Evolutionary conservation across 1,140 invertebrate species (phyloP).

Genomic region (Delia radicum): DNA sequence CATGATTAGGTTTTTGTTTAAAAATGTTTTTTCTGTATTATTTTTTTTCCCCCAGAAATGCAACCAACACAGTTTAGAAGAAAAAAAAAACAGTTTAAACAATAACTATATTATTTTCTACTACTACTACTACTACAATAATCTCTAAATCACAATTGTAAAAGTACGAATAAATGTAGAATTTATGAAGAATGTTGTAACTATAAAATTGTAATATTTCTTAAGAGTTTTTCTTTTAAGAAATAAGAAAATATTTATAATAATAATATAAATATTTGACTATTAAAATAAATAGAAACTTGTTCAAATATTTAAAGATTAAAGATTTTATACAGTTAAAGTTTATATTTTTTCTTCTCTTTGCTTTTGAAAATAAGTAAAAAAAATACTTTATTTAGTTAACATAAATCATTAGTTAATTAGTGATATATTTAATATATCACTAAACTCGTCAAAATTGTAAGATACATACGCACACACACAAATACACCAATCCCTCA

Average conservation of each 20-base stretch:
- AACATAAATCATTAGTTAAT: conserved; percentile 2
- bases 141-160: not conserved
- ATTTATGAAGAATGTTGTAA: not conserved
- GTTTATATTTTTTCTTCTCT: too few relatives aligned
- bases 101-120: not conserved
- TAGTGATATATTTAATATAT: not conserved
- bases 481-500: too few relatives aligned
- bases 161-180: not conserved
- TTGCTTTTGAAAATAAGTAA: too few relatives aligned
- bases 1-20: not conserved
- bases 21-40: not conserved
- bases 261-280: not conserved
- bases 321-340: too few relatives aligned
- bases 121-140: not conserved
- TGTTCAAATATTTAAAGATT: too few relatives aligned
- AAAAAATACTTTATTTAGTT: not conserved
- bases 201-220: not conserved
- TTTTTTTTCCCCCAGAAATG: not conserved
- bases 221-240: not conserved
- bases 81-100: not conserved
- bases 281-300: too few relatives aligned
- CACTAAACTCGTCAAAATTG: too few relatives aligned
- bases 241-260: not conserved
- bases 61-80: not conserved
- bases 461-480: too few relatives aligned